Conservation (phyloP, 2,113 vertebrate species). For the Phycodurus eques region DNA sequence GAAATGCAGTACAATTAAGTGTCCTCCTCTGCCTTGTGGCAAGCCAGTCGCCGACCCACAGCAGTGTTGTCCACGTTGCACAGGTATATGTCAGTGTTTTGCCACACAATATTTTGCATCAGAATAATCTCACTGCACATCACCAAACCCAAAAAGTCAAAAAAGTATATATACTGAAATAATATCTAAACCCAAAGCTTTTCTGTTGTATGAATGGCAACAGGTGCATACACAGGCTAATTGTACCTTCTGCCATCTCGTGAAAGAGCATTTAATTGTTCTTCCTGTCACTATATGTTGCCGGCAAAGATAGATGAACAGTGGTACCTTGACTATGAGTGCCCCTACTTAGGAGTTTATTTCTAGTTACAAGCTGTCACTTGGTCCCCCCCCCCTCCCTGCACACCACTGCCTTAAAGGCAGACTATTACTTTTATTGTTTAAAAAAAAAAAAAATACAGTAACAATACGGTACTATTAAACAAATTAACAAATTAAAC, state of each 20-base stretch:
- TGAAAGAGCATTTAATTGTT: neutral
- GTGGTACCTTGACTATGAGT: no score
- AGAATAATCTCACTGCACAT: neutral
- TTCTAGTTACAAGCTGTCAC: no score
- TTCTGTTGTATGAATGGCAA: neutral
- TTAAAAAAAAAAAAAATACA: no score
- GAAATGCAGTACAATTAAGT: conserved; percentile 88
- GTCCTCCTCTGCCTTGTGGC: conserved; percentile 80
- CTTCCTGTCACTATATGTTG: no score
- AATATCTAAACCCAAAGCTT: neutral
- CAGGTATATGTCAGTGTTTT: conserved; percentile 66
- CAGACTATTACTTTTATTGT: no score
- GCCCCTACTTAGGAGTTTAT: no score
- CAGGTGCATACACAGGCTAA: neutral
- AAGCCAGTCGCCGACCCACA: conserved; percentile 81
- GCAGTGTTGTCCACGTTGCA: conserved; percentile 88
- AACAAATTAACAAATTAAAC: no score
- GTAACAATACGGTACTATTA: no score
- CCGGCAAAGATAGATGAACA: no score
- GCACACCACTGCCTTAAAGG: no score
- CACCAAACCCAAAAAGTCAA: neutral
- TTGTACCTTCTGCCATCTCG: neutral
- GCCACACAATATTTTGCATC: neutral
- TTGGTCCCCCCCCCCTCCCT: no score
- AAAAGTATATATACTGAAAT: no score